Percentiles rank a stretch among this genome's conserved stretches.
These are phyloP conservation scores for Anas platyrhynchos DNA, from an alignment of 2,113 vertebrate genomes.

Conservation along the genomic window DNA sequence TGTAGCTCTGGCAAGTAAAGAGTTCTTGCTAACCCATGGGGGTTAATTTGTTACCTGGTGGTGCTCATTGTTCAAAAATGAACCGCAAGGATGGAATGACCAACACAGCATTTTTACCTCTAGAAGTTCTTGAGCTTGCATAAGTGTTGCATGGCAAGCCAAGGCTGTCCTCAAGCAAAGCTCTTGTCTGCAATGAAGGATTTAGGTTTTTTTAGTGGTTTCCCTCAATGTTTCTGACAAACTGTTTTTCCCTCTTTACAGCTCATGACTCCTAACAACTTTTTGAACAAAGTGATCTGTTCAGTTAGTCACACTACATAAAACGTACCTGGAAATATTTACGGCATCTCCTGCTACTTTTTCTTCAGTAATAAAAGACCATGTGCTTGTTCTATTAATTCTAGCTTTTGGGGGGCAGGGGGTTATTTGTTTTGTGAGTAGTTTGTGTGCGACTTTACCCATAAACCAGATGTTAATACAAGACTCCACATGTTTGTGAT, in stretches of 20 bases:
- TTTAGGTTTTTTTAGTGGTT: background rate
- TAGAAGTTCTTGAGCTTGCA: background rate
- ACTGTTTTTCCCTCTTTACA: background rate
- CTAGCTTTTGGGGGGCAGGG: constrained; percentile 40
- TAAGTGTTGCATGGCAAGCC: background rate
- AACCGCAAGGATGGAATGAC: background rate
- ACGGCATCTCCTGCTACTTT: background rate
- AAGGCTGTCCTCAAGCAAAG: background rate
- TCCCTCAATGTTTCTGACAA: background rate
- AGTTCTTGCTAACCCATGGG: background rate
- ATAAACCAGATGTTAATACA: constrained; percentile 72
- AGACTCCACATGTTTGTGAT: constrained; percentile 67
- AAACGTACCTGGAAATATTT: constrained; percentile 37
- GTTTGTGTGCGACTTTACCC: constrained; percentile 4
- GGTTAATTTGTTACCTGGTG: background rate
- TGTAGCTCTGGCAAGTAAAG: background rate
- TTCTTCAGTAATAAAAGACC: constrained; percentile 45
- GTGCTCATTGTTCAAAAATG: background rate
- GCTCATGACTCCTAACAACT: constrained; percentile 3
- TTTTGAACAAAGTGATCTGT: background rate
- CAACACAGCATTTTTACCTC: background rate
- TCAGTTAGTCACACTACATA: constrained; percentile 18
- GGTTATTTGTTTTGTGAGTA: constrained; percentile 12
- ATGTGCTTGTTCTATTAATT: constrained; percentile 52
- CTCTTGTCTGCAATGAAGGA: background rate